These are phyloP conservation scores for Hystrix brachyura DNA, from an alignment of 2,113 vertebrate genomes.

Conservation along the genomic window DNA sequence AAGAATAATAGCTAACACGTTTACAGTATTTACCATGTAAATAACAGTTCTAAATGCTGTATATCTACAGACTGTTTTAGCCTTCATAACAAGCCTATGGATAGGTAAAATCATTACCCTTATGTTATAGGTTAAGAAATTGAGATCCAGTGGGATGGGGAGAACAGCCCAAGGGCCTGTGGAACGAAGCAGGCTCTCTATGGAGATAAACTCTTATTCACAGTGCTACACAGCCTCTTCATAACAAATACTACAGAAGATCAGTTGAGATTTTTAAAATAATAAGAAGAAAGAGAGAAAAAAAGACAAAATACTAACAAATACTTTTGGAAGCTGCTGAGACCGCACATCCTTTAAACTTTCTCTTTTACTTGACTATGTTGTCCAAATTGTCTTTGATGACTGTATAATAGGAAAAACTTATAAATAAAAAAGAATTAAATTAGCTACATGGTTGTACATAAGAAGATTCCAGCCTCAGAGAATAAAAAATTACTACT, in stretches of 20 bases:
- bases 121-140: neutral
- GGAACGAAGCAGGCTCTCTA: neutral
- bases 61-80: neutral
- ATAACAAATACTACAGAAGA: neutral
- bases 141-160: neutral
- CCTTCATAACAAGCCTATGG: neutral
- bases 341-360: neutral
- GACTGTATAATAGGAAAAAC: neutral
- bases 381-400: neutral
- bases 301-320: neutral
- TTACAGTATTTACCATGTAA: neutral
- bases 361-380: constrained; percentile 1
- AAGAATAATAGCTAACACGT: neutral
- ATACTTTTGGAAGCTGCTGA: neutral
- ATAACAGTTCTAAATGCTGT: neutral
- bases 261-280: neutral
- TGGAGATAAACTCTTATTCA: neutral
- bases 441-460: neutral
- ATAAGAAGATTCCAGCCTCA: neutral
- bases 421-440: neutral
- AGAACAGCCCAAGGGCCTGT: neutral
- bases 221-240: neutral
- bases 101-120: neutral
- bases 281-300: neutral
- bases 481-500: neutral